phyloP scores from a whole-genome alignment of 2,113 vertebrate genomes.

The Rhinichthys klamathensis region DNA sequence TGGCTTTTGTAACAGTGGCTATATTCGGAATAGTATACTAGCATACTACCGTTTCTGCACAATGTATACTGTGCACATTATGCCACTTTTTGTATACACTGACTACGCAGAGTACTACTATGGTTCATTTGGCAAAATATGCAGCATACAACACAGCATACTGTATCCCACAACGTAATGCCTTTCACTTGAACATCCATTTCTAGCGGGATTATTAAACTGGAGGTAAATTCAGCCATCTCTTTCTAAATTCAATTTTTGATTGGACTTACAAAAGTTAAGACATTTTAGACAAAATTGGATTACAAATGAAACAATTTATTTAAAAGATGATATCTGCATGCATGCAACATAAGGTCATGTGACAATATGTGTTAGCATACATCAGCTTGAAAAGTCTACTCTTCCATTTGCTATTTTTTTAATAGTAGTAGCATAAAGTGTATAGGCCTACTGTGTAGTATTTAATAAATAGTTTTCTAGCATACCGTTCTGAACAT shows the following conservation, averaged over 20 bases:
- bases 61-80: no score
- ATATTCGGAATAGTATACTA: neutral
- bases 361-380: no score
- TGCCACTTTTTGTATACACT: neutral
- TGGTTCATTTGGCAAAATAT: neutral
- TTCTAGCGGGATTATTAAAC: neutral
- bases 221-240: neutral
- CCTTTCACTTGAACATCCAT: neutral
- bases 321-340: no score
- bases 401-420: no score
- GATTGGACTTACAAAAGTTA: no score
- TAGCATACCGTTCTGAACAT: no score
- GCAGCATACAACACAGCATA: neutral
- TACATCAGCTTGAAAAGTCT: no score
- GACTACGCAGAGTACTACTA: neutral
- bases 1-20: slow-evolving; percentile 3
- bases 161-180: neutral
- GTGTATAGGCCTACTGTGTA: neutral
- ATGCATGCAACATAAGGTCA: no score
- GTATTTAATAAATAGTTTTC: neutral
- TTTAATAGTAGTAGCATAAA: no score
- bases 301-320: no score
- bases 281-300: no score
- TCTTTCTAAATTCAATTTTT: neutral
- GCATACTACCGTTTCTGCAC: no score